Base-by-base conservation (phyloP, 2,797 vertebrate genomes). In the Acanthopagrus latus region DNA sequence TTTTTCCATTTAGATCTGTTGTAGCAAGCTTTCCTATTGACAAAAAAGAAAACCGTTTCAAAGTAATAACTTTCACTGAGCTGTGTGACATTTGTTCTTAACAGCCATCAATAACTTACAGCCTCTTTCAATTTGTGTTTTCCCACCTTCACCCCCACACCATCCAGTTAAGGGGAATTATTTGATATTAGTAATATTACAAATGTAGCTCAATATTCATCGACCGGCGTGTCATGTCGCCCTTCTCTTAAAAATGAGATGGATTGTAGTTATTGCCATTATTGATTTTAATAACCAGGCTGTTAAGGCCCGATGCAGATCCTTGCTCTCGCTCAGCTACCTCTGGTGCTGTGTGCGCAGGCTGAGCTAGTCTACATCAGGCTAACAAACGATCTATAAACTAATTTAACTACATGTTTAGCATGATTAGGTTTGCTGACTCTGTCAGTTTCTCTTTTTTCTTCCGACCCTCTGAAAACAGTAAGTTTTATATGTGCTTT, bases 281-380 rank as follows among this genome's bases (percentile, higher is more conserved):
- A 95, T 95, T 94, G 94, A 95, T 95, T 95, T 95, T 93, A 94
- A 94, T 93, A 94, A 93, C 89, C 78, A 87, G 78, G 71, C 85
- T 88, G 85, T 91, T 92, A 72, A 83, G 83, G 81, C 78, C 81
- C 75, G 70, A 60, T 83, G 75, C 72, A 52, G 74, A 66, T 83
- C 57, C 38, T 64, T 63, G 68, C 73, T 88, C 69, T 44, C 69
- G 71, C 87, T 78, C 62, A 62, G 81, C 63, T 41, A 17, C 54
- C 60, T 83, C 60, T 57, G 64, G 47, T 43, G 38, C 46, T 64
- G n/a, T 38, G 54, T 38, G 54, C 58, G 52, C 73, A 54, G 23
- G 20, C 74, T 65, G 47, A 57, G 57, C 59, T 64, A 43, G 72
- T 74, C 64, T 80, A 78, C 71, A 74, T 81, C 64, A 72, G 76